phyloP scores from a whole-genome alignment of 2,888 invertebrate genomes.

The Macrosoma leucophasiata region DNA sequence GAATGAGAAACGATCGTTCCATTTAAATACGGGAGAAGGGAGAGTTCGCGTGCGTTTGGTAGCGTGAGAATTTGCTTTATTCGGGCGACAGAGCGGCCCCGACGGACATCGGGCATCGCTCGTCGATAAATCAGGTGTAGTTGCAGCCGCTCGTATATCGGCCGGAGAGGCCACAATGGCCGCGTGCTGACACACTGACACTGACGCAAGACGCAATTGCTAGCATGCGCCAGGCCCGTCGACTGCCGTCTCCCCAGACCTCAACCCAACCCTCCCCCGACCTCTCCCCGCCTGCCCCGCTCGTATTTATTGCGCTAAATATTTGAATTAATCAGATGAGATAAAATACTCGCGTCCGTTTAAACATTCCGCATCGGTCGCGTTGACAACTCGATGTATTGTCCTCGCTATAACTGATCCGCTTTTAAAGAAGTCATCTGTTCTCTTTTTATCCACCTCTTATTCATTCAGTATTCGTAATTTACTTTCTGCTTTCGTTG shows the following conservation, averaged over 20 bases:
- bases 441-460: constrained; percentile 36
- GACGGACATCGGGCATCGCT: constrained; percentile 39
- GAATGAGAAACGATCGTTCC: constrained; percentile 72
- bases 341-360: constrained; percentile 69
- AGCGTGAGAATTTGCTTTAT: constrained; percentile 75
- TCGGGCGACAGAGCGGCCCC: constrained; percentile 61
- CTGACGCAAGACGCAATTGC: constrained; percentile 70
- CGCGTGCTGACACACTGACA: constrained; percentile 59
- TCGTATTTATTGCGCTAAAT: constrained; percentile 73
- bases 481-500: constrained; percentile 20
- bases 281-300: constrained; percentile 28
- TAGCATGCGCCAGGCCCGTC: constrained; percentile 56
- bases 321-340: constrained; percentile 75
- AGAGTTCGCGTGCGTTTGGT: constrained; percentile 72
- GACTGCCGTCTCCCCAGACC: constrained; percentile 42
- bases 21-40: constrained; percentile 69
- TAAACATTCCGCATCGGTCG: constrained; percentile 71
- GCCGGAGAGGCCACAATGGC: constrained; percentile 59
- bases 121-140: constrained; percentile 70
- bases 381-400: constrained; percentile 72
- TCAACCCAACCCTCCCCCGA: constrained; percentile 33
- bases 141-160: constrained; percentile 55
- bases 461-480: constrained; percentile 21
- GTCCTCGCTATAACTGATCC: constrained; percentile 61
- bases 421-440: constrained; percentile 52